Percentiles rank a stretch among this genome's conserved stretches.
phyloP scores from a whole-genome alignment of 2,113 vertebrate species.

The Colinus virginianus region DNA sequence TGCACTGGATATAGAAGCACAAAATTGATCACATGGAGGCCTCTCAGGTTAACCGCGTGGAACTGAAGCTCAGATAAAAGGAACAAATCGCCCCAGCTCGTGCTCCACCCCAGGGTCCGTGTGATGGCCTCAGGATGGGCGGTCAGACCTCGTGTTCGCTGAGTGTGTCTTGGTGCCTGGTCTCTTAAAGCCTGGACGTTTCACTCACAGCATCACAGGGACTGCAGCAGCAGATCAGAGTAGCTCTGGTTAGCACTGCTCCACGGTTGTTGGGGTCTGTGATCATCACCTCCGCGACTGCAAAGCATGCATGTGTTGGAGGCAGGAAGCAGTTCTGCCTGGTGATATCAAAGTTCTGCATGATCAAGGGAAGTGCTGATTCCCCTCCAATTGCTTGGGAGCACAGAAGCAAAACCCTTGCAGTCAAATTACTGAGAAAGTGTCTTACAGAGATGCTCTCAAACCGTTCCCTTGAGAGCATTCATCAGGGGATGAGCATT shows the following conservation, averaged over 20 bases:
- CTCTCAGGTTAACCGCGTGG: background rate
- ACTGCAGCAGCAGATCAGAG: background rate
- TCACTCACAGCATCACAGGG: accelerated
- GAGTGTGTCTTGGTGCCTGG: background rate
- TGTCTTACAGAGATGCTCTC: background rate
- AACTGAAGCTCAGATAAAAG: background rate
- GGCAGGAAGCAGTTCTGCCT: background rate
- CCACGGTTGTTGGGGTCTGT: background rate
- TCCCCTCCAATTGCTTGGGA: background rate
- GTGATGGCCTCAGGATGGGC: background rate
- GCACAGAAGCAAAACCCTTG: background rate
- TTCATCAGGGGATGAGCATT: slow-evolving; percentile 7
- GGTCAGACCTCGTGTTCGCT: accelerated
- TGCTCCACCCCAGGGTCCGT: background rate
- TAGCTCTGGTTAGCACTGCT: background rate
- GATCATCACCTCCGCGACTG: background rate
- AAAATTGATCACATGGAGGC: background rate
- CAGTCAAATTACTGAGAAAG: background rate
- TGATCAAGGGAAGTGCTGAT: slow-evolving; percentile 23
- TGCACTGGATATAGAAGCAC: background rate
- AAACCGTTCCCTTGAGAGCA: slow-evolving; percentile 27
- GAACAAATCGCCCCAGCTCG: background rate
- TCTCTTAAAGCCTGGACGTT: background rate
- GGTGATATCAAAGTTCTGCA: background rate
- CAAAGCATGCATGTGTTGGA: background rate